These are phyloP conservation scores for Eulemur macaco DNA, from an alignment of 2,113 vertebrate species.

Conservation along the genomic window DNA sequence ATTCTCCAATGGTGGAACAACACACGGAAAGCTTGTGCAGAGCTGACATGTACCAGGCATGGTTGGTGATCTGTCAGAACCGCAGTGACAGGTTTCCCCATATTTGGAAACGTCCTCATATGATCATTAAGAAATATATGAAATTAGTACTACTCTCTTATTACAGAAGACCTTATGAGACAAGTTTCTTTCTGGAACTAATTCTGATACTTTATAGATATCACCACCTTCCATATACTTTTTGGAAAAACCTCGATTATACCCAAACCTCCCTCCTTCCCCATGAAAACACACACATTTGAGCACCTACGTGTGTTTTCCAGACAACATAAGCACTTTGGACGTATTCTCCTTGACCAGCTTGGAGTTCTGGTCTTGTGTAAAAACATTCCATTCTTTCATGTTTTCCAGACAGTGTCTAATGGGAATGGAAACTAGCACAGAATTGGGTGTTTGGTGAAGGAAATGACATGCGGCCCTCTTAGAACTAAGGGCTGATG, in stretches of 20 bases:
- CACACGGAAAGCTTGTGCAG: conserved; percentile 43
- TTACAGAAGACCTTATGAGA: conserved; percentile 58
- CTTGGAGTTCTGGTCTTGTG: conserved; percentile 73
- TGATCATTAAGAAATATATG: conserved; percentile 67
- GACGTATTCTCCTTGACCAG: conserved; percentile 76
- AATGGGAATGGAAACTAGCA: conserved; percentile 82
- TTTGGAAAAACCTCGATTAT: conserved; percentile 59
- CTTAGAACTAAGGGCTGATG: conserved; percentile 70
- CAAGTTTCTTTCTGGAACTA: conserved; percentile 60
- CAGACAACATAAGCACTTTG: conserved; percentile 73
- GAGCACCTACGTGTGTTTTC: conserved; percentile 76
- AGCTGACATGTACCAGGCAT: neutral
- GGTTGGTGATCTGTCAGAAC: neutral
- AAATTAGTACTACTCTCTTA: conserved; percentile 49
- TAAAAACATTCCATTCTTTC: conserved; percentile 83
- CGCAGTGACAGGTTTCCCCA: conserved; percentile 43
- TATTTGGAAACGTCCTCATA: neutral
- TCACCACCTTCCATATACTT: neutral
- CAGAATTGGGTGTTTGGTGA: conserved; percentile 69
- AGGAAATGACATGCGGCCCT: conserved; percentile 76
- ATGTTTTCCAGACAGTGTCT: conserved; percentile 82
- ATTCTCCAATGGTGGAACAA: neutral
- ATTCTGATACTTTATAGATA: conserved; percentile 40
- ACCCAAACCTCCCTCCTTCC: conserved; percentile 35
- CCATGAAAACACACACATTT: conserved; percentile 63